Conservation (phyloP, 2,888 invertebrate species). For the Drosophila ezoana region DNA sequence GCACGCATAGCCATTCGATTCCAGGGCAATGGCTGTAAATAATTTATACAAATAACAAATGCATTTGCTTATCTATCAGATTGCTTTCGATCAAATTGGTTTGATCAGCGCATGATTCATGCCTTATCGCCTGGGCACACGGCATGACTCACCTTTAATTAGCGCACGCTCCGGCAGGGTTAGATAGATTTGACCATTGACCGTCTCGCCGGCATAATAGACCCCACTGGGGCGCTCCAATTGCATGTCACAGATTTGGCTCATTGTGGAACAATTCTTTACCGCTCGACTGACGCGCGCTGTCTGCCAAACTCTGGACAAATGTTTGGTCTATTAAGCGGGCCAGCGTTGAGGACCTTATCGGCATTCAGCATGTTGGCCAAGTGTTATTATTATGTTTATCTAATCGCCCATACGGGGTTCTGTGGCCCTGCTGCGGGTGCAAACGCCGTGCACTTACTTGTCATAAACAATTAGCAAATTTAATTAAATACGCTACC, state of each 20-base stretch:
- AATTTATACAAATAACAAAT: not conserved
- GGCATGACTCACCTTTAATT: slow-evolving; percentile 77
- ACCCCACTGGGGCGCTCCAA: slow-evolving; percentile 64
- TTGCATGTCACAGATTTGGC: slow-evolving; percentile 59
- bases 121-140: slow-evolving; percentile 8
- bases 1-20: slow-evolving; percentile 76
- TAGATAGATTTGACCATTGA: slow-evolving; percentile 65
- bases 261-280: slow-evolving; percentile 52
- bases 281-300: slow-evolving; percentile 30
- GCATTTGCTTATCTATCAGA: slow-evolving; percentile 13
- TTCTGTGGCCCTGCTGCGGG: not conserved
- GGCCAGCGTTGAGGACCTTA: slow-evolving; percentile 33
- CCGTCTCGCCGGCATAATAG: slow-evolving; percentile 73
- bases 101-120: slow-evolving; percentile 44
- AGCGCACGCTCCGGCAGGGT: slow-evolving; percentile 61
- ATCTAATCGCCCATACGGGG: slow-evolving; percentile 57
- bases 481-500: slow-evolving; percentile 45
- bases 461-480: slow-evolving; percentile 48
- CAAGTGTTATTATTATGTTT: slow-evolving; percentile 43
- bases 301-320: slow-evolving; percentile 53
- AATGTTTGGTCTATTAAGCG: slow-evolving; percentile 53
- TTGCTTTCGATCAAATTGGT: slow-evolving; percentile 1
- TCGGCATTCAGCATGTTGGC: slow-evolving; percentile 37
- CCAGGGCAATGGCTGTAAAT: slow-evolving; percentile 67
- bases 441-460: slow-evolving; percentile 33